Evolutionary conservation across 2,888 invertebrate species (phyloP), one percentile per base, ranked within the genome.

Genomic region (Dryobota labecula): DNA sequence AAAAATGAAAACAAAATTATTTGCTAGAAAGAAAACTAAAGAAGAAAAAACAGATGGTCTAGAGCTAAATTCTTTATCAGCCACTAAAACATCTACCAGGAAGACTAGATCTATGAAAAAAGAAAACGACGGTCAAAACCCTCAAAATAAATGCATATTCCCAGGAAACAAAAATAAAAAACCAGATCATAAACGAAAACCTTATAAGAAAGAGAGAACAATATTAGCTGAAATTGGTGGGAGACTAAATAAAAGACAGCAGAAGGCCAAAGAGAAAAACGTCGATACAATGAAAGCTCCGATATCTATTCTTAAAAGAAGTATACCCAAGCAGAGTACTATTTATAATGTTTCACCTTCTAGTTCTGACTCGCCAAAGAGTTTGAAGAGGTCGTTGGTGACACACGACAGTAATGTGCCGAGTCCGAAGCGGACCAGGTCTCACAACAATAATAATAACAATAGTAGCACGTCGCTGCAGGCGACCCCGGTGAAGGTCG

Each of bases 161-260:
- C 67, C 66, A 68, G 78, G 80, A 69, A 83, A 51, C 8, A 56
- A 63, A 56, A 79, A 53, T 63, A 71, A 65, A 57, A 72, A 62
- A 53, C 9, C 65, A 24, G 54, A 70, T 8, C 51, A 18, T 24
- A 81, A 70, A 62, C 58, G 51, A 47, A 77, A 63, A 64, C 61
- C 51, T 45, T 71, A 45, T 73, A 47, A 75, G 41, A 67, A 73
- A 53, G 51, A 45, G 33, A 70, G 72, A 73, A 70, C 71, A 56
- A 66, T 56, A n/a, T 85, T 87, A 2, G 83, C 88, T 43, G 88
- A 88, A 77, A 70, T 81, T 43, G 24, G 43, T 66, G 13, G 0
- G 24, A 87, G 93, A 36, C 89, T 93, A 64, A 95, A 93, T 82
- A 91, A 75, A 75, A 87, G 94, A 47, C 91, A 92, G 41, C 90